Evolutionary conservation across 2,888 invertebrate species (phyloP).

Genomic region (Nephrotoma guestfalica): DNA sequence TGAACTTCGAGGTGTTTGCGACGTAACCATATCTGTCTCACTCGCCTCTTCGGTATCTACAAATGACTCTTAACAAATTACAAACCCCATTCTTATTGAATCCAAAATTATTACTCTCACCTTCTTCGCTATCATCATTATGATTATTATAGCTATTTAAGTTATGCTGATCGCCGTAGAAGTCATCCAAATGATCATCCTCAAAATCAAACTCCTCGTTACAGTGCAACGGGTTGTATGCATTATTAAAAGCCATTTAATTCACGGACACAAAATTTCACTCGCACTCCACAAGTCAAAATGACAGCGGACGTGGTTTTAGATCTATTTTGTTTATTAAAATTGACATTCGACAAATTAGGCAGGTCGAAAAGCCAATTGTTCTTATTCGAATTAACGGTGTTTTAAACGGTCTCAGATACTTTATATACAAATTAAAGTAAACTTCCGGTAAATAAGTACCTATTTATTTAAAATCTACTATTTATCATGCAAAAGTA

Average conservation of each 20-base stretch:
- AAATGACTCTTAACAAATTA: conserved; percentile 18
- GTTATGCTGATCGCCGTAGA: conserved; percentile 20
- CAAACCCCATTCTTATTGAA: neutral
- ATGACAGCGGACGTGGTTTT: neutral
- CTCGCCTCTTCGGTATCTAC: conserved; percentile 92
- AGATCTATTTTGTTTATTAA: neutral
- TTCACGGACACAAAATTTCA: neutral
- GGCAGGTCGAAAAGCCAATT: neutral
- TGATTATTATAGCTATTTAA: conserved; percentile 24
- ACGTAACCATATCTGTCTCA: conserved; percentile 77
- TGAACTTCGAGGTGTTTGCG: conserved; percentile 17
- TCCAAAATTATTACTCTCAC: conserved; percentile 20
- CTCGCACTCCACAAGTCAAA: neutral
- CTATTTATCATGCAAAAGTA: too few relatives aligned
- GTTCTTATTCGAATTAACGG: neutral
- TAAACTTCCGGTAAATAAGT: neutral
- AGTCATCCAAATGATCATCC: conserved; percentile 17
- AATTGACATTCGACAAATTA: neutral
- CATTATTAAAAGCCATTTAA: neutral
- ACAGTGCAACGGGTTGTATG: neutral
- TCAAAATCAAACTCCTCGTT: conserved; percentile 11
- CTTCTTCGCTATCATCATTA: conserved; percentile 38
- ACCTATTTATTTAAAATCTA: too few relatives aligned
- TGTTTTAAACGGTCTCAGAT: neutral
- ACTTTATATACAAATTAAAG: neutral